Percentiles rank a stretch among this genome's conserved stretches.
Conservation (phyloP, 2,888 invertebrate genomes). For the Pollenia griseotomentosa region DNA sequence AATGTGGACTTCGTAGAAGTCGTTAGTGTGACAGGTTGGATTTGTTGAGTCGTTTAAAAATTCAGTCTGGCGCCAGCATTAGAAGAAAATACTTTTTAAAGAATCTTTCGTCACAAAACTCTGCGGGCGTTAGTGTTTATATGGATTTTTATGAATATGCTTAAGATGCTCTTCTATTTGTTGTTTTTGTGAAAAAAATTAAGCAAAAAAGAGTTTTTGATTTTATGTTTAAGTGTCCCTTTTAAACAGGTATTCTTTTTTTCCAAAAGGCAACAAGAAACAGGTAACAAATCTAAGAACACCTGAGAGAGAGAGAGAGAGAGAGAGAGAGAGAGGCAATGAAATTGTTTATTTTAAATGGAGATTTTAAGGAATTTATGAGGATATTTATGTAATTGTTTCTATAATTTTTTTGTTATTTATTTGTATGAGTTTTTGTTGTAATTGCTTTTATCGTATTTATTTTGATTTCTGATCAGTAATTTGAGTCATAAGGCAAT, state of each 20-base stretch:
- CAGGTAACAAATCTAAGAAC: background rate
- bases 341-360: background rate
- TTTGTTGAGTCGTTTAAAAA: slow-evolving; percentile 46
- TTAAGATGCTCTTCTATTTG: slow-evolving; percentile 6
- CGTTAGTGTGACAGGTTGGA: slow-evolving; percentile 83
- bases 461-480: slow-evolving; percentile 12
- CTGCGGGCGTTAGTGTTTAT: slow-evolving; percentile 72
- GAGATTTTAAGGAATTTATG: slow-evolving; percentile 6
- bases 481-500: background rate
- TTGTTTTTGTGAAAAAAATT: slow-evolving; percentile 9
- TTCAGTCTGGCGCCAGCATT: slow-evolving; percentile 82
- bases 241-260: slow-evolving; percentile 29
- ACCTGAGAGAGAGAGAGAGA: background rate
- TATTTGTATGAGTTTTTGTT: slow-evolving; percentile 18
- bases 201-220: slow-evolving; percentile 24
- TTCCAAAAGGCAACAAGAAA: background rate
- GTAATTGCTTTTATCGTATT: slow-evolving; percentile 15
- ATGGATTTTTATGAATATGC: slow-evolving; percentile 18
- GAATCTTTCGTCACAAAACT: slow-evolving; percentile 82
- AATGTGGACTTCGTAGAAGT: slow-evolving; percentile 80
- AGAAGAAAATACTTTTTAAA: slow-evolving; percentile 77
- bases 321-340: background rate
- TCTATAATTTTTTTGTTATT: slow-evolving; percentile 12
- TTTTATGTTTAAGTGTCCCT: slow-evolving; percentile 22
- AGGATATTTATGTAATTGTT: slow-evolving; percentile 29